Conservation (phyloP, 1,140 invertebrate genomes). For the Drosophila murphyi region DNA sequence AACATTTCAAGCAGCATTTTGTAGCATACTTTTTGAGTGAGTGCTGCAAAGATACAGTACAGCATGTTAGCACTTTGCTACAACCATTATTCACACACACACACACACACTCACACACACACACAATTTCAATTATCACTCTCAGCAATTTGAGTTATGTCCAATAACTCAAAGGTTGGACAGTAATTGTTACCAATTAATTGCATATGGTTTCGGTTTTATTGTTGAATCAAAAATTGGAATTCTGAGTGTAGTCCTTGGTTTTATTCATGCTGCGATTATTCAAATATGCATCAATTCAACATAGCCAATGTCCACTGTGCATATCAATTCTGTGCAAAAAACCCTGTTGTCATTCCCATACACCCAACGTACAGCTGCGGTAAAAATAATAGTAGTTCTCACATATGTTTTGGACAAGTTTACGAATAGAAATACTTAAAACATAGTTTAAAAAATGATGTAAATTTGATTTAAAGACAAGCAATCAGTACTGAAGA, state of each 20-base stretch:
- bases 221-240: too few species aligned
- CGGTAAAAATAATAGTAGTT: too few species aligned
- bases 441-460: too few species aligned
- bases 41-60: slow-evolving; percentile 6
- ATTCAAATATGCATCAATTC: neutral
- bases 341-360: neutral
- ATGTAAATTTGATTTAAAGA: too few species aligned
- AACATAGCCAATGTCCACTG: slow-evolving; percentile 10
- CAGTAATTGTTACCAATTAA: neutral
- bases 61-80: slow-evolving; percentile 11
- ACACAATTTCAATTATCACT: neutral
- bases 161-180: neutral
- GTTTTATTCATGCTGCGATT: neutral
- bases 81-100: slow-evolving; percentile 2
- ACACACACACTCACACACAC: slow-evolving; percentile 2
- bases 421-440: too few species aligned
- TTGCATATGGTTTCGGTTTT: too few species aligned
- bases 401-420: too few species aligned
- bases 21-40: slow-evolving; percentile 41
- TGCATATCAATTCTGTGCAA: neutral
- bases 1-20: slow-evolving; percentile 37
- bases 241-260: neutral
- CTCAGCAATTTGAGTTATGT: neutral
- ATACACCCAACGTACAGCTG: neutral
- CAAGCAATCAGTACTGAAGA: too few species aligned